These are phyloP conservation scores for Troides aeacus DNA, from an alignment of 2,888 invertebrate genomes.

Conservation along the genomic window DNA sequence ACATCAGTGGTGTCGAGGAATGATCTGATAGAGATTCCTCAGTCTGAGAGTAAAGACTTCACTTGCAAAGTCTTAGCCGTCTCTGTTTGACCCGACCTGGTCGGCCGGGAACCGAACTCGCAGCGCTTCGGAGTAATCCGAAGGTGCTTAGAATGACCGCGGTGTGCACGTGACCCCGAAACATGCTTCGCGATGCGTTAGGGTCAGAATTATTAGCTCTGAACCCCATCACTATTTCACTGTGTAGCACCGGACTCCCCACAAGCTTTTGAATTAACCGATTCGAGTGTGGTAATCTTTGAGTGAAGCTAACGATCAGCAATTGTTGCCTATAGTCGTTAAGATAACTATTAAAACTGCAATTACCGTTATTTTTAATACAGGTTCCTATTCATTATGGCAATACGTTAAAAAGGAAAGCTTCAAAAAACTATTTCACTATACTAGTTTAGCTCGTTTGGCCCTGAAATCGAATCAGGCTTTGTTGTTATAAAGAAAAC, in stretches of 20 bases:
- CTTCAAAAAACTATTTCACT: too few species aligned
- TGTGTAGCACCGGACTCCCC: constrained; percentile 7
- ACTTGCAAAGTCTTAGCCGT: neutral
- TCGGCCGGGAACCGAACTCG: neutral
- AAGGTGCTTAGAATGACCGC: neutral
- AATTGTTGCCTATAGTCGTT: too few species aligned
- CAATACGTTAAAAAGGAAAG: too few species aligned
- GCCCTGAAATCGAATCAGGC: too few species aligned
- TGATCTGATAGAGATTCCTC: neutral
- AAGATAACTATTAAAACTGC: too few species aligned
- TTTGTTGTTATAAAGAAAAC: too few species aligned
- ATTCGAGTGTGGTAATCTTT: too few species aligned
- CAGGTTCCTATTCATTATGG: too few species aligned
- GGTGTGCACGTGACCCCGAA: neutral
- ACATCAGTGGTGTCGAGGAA: constrained; percentile 13
- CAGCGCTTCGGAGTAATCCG: neutral
- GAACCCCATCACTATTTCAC: neutral
- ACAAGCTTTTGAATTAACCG: too few species aligned
- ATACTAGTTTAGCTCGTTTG: too few species aligned
- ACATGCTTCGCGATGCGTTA: neutral
- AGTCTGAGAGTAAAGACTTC: neutral
- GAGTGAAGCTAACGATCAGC: too few species aligned
- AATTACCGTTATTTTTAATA: too few species aligned
- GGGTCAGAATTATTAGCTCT: constrained; percentile 1
- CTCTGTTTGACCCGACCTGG: neutral